These are phyloP conservation scores for Lamprotornis superbus DNA, from an alignment of 2,113 vertebrate species.

Conservation along the genomic window DNA sequence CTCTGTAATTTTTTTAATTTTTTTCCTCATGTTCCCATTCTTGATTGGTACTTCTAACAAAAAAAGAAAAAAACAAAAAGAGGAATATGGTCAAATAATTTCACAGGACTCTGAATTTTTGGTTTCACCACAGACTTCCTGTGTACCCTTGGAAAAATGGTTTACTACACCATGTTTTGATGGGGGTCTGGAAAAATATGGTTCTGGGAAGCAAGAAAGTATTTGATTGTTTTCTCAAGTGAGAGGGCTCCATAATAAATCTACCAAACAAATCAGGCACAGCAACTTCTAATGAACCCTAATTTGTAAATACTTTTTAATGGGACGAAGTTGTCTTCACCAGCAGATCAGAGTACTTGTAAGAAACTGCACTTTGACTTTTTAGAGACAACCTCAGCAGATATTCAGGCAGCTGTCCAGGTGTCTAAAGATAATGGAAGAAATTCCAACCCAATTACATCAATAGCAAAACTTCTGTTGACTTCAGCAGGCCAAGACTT, in stretches of 20 bases:
- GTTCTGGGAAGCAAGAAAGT: background rate
- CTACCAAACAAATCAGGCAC: background rate
- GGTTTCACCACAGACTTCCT: background rate
- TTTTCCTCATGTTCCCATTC: background rate
- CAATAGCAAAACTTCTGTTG: background rate
- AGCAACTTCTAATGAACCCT: background rate
- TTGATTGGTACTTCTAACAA: background rate
- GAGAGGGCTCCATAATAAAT: background rate
- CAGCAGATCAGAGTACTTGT: background rate
- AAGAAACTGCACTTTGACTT: background rate
- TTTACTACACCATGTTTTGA: background rate
- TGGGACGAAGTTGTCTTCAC: background rate
- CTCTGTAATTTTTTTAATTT: background rate
- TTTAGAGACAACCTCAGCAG: slow-evolving; percentile 10
- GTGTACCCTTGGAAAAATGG: background rate
- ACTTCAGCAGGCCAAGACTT: background rate
- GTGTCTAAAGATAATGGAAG: slow-evolving; percentile 1
- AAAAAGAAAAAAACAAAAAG: too few species aligned
- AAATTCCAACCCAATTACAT: background rate
- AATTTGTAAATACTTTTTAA: background rate
- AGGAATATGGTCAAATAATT: background rate
- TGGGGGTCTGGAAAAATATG: background rate
- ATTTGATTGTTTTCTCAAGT: background rate
- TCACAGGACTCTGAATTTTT: background rate
- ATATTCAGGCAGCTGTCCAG: slow-evolving; percentile 13